Evolutionary conservation across 2,888 invertebrate species (phyloP).

Genomic region (Arge pagana): DNA sequence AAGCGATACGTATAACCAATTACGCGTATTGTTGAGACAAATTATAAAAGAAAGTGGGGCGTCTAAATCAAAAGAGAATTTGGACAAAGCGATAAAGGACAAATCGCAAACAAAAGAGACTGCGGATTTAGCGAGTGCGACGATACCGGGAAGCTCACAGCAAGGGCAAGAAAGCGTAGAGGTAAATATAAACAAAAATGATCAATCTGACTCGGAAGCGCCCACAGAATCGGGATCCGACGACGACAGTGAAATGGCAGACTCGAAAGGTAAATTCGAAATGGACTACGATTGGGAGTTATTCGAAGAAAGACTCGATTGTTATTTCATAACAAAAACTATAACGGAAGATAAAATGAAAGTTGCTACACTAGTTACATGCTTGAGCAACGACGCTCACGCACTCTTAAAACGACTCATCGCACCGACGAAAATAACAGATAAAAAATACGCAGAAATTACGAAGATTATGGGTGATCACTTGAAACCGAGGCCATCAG

Average conservation of each 20-base stretch:
- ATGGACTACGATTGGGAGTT: slow-evolving; percentile 12
- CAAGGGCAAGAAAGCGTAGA: no score
- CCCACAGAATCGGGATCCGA: neutral
- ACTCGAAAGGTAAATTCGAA: slow-evolving; percentile 7
- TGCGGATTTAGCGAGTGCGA: neutral
- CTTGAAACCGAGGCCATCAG: no score
- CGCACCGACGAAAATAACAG: no score
- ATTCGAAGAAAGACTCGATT: slow-evolving; percentile 11
- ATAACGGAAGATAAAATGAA: slow-evolving; percentile 14
- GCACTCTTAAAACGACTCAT: no score
- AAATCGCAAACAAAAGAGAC: neutral
- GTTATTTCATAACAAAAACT: slow-evolving; percentile 11
- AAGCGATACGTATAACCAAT: neutral
- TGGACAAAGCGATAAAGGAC: no score
- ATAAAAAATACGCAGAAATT: no score
- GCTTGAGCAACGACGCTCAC: no score
- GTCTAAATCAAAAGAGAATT: no score
- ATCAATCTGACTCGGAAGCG: neutral
- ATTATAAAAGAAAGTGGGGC: slow-evolving; percentile 7
- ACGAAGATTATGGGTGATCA: no score
- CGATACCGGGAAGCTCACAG: neutral
- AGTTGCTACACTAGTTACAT: no score
- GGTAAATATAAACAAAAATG: neutral
- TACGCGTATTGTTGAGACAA: slow-evolving; percentile 11
- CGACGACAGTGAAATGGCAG: no score